Evolutionary conservation across 2,888 invertebrate species (phyloP).

Genomic region (Diaphora mendica): DNA sequence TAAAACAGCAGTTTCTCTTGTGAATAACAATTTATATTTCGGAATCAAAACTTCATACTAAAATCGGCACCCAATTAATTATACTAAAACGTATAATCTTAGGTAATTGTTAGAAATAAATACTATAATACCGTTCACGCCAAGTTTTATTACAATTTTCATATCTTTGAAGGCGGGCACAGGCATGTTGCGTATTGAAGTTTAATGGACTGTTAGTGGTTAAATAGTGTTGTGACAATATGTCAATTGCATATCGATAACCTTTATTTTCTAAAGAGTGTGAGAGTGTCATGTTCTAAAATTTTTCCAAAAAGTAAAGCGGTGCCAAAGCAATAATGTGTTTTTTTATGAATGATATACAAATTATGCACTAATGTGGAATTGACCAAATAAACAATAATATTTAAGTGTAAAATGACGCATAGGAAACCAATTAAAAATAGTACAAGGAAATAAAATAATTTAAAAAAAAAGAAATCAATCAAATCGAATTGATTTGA

Average conservation of each 20-base stretch:
- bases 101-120: background rate
- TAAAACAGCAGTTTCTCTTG: too few relatives aligned
- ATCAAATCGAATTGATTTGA: too few relatives aligned
- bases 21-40: background rate
- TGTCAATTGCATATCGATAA: background rate
- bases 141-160: constrained; percentile 10
- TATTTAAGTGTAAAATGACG: background rate
- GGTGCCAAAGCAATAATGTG: too few relatives aligned
- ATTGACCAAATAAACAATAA: background rate
- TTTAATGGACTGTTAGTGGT: constrained; percentile 31
- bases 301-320: too few relatives aligned
- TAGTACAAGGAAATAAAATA: too few relatives aligned
- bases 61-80: background rate
- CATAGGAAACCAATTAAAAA: background rate
- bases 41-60: background rate
- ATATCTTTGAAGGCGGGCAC: constrained; percentile 10
- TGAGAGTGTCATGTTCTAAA: too few relatives aligned
- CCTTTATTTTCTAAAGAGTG: background rate
- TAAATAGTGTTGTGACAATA: constrained; percentile 16
- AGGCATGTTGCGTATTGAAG: constrained; percentile 9
- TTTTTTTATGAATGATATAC: background rate
- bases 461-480: too few relatives aligned
- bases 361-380: background rate
- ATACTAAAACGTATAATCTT: too few relatives aligned
- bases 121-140: background rate